A percentile compares a stretch with the other conserved stretches of the same genome.
These are phyloP conservation scores for Andricus curvator DNA, from an alignment of 2,888 invertebrate species.

Conservation along the genomic window DNA sequence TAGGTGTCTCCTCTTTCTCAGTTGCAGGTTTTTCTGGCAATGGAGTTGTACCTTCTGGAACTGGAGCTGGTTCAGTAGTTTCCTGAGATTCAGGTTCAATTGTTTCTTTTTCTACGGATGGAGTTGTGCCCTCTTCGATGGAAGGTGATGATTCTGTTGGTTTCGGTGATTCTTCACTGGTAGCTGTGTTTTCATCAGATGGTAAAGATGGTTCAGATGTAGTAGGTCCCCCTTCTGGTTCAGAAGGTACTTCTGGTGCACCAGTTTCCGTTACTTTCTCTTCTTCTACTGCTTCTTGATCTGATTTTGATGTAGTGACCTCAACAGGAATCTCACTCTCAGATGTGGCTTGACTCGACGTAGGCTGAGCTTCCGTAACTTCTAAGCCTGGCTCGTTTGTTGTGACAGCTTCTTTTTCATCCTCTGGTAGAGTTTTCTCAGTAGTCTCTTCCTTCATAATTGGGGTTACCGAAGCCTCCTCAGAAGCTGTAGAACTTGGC, in stretches of 20 bases:
- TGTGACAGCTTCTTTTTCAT: constrained; percentile 1
- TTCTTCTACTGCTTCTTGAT: constrained; percentile 44
- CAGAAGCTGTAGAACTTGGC: constrained; percentile 45
- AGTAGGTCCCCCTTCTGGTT: constrained; percentile 33
- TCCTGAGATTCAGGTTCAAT: constrained; percentile 37
- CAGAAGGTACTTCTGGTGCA: constrained; percentile 43
- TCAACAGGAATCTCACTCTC: constrained; percentile 35
- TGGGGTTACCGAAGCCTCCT: constrained; percentile 23
- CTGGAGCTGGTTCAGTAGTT: constrained; percentile 39
- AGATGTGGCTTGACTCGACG: neutral
- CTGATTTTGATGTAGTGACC: constrained; percentile 21
- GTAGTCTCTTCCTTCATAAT: constrained; percentile 42
- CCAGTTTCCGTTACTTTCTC: constrained; percentile 52
- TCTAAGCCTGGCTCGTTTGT: constrained; percentile 46
- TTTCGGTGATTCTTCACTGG: constrained; percentile 19
- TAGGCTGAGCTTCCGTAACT: constrained; percentile 38
- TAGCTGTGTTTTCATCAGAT: neutral
- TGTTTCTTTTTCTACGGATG: constrained; percentile 42
- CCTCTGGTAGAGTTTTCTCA: constrained; percentile 38
- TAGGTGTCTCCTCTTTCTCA: neutral
- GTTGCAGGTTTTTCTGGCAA: constrained; percentile 42
- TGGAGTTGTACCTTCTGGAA: constrained; percentile 44
- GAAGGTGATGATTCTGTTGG: constrained; percentile 17
- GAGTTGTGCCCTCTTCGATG: constrained; percentile 45
- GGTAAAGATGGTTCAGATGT: neutral